phyloP scores from a whole-genome alignment of 2,797 vertebrate species.

The Acestrorhynchus altus region DNA sequence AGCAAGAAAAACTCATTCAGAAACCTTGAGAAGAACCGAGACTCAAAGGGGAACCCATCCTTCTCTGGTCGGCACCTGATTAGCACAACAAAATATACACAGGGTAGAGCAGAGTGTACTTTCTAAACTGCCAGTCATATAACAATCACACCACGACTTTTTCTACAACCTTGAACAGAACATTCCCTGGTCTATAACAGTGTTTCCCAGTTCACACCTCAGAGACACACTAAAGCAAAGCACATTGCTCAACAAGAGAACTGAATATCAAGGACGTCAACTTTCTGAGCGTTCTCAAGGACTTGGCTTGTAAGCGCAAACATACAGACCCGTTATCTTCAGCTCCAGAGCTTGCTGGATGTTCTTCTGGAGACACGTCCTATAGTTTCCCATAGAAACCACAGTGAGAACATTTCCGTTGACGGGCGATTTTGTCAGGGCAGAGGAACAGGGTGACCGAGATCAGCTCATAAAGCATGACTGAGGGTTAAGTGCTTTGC shows the following conservation, averaged over 20 bases:
- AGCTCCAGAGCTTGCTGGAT: neutral
- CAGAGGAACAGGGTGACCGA: neutral
- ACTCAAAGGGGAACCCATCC: no score
- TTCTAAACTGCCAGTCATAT: neutral
- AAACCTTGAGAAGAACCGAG: no score
- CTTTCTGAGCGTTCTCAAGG: neutral
- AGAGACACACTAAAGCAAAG: neutral
- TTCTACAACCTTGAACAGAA: neutral
- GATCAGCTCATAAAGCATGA: neutral
- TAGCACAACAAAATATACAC: no score
- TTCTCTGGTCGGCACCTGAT: no score
- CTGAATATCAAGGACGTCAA: neutral
- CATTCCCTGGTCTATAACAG: neutral
- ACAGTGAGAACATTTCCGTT: neutral
- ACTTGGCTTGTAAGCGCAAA: neutral
- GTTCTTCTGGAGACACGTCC: neutral
- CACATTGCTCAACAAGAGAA: neutral
- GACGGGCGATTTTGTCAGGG: neutral
- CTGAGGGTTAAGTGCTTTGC: conserved; percentile 2
- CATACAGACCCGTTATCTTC: neutral
- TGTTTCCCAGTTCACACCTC: neutral
- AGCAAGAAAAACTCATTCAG: no score
- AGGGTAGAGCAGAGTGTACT: neutral
- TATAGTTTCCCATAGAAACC: no score
- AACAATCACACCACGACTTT: neutral